Base-by-base conservation (phyloP, 2,113 vertebrate species). In the Chaetura pelagica region DNA sequence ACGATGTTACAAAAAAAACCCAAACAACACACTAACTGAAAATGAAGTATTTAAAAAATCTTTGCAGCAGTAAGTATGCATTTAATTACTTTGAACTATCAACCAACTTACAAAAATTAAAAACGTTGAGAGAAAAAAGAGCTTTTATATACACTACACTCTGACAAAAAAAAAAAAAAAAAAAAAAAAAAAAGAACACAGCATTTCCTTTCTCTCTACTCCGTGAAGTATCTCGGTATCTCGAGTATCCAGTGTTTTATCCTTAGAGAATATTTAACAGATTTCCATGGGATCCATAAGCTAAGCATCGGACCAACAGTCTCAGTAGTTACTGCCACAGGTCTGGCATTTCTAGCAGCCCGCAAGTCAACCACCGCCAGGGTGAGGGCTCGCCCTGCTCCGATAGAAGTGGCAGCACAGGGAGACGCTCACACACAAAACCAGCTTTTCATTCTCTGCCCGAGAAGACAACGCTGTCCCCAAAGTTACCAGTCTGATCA, bases 391-490 rank as follows among this genome's bases (percentile, higher is more conserved):
- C 35, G 72, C 44, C 73, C 51, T 8, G 40, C 81, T 78, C 12
- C 38, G 21, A 4, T 8, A 14, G 42, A 17, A 15, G 2, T 0
- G 57, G 6, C 9, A 27, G 59, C 35, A 19, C 74, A 15, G 23
- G 3, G 49, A 57, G 68, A 91, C 85, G 52, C 58, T 52, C 97
- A 97, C 98, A 94, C 95, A 93, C 95, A 7, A 8, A 34, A 0
- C 23, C 82, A 9, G 7, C 44, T 72, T 44, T 75, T 87, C 97
- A n/a, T 80, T 89, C 92, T 69, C 93, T 77, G 96, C 98, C 97
- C 98, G 87, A 97, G 49, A 83, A 96, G 84, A 96, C 97, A 97
- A 91, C 93, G 96, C 97, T 91, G 97, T 92, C 96, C 97, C 97
- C 91, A 82, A 85, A 90, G 97, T 98, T 97, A 98, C 98, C 97